Conservation (phyloP, 2,113 vertebrate species). For the Ameiurus melas region DNA sequence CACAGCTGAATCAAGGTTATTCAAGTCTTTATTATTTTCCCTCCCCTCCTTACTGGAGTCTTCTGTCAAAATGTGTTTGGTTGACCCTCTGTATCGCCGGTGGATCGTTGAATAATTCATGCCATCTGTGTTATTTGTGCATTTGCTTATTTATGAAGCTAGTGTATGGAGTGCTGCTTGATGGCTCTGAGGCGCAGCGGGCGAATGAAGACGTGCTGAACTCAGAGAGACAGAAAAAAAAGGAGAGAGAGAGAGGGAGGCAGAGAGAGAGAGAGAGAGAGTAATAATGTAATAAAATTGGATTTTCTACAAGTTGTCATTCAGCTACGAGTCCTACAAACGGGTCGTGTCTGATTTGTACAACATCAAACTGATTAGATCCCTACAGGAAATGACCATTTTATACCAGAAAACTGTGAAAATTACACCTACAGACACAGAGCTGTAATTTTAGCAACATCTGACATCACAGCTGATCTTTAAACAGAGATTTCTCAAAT, state of each 20-base stretch:
- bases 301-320: constrained; percentile 49
- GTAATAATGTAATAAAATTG: constrained; percentile 61
- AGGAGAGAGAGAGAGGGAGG: neutral
- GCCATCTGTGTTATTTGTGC: constrained; percentile 70
- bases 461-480: neutral
- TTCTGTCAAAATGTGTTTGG: constrained; percentile 67
- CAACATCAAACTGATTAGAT: constrained; percentile 16
- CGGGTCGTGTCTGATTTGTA: constrained; percentile 53
- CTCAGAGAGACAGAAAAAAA: neutral
- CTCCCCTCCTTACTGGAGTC: constrained; percentile 40
- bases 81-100: constrained; percentile 58
- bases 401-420: neutral
- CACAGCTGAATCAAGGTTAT: constrained; percentile 61
- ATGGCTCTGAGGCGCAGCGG: constrained; percentile 53
- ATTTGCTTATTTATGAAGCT: constrained; percentile 69
- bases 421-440: neutral
- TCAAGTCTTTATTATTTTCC: constrained; percentile 61
- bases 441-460: neutral
- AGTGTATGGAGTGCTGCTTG: constrained; percentile 56
- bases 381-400: neutral
- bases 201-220: constrained; percentile 66
- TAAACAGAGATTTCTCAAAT: neutral
- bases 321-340: constrained; percentile 48
- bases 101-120: constrained; percentile 72
- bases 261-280: neutral